These are phyloP conservation scores for Mesaphorura yosii DNA, from an alignment of 1,140 invertebrate genomes.

Conservation along the genomic window DNA sequence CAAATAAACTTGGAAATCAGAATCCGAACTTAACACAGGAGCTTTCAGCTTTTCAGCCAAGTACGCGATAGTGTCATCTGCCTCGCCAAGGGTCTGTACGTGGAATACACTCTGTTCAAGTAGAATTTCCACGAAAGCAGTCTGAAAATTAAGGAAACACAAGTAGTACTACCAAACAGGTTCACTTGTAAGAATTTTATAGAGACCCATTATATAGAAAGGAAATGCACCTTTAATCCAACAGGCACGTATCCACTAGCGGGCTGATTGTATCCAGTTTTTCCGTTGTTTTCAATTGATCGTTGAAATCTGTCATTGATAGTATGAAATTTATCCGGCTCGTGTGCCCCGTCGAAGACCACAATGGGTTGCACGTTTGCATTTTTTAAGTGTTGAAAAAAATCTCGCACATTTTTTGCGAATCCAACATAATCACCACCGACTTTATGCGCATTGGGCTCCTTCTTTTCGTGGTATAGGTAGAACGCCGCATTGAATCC, in stretches of 20 bases:
- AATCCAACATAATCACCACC: slow-evolving; percentile 41
- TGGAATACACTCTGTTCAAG: slow-evolving; percentile 36
- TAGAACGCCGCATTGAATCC: slow-evolving; percentile 41
- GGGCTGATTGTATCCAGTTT: slow-evolving; percentile 15
- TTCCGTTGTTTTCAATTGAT: slow-evolving; percentile 24
- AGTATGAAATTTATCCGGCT: slow-evolving; percentile 33
- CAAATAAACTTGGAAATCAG: slow-evolving; percentile 42
- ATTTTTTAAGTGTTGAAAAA: slow-evolving; percentile 36
- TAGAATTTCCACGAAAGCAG: slow-evolving; percentile 37
- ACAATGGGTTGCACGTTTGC: slow-evolving; percentile 41
- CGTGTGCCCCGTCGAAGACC: slow-evolving; percentile 41
- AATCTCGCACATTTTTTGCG: slow-evolving; percentile 34
- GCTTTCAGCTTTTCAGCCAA: slow-evolving; percentile 41
- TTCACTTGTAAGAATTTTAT: not conserved
- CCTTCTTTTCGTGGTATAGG: slow-evolving; percentile 34
- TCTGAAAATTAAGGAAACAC: too few species aligned
- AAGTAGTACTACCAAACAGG: too few species aligned
- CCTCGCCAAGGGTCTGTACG: slow-evolving; percentile 41
- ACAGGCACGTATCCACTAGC: slow-evolving; percentile 19
- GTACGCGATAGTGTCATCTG: slow-evolving; percentile 40
- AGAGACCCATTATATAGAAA: not conserved
- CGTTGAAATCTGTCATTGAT: slow-evolving; percentile 34
- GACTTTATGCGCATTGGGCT: slow-evolving; percentile 33
- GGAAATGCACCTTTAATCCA: not conserved
- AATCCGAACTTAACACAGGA: slow-evolving; percentile 43